phyloP scores from a whole-genome alignment of 2,797 vertebrate genomes.

The Arremon brunneinucha region DNA sequence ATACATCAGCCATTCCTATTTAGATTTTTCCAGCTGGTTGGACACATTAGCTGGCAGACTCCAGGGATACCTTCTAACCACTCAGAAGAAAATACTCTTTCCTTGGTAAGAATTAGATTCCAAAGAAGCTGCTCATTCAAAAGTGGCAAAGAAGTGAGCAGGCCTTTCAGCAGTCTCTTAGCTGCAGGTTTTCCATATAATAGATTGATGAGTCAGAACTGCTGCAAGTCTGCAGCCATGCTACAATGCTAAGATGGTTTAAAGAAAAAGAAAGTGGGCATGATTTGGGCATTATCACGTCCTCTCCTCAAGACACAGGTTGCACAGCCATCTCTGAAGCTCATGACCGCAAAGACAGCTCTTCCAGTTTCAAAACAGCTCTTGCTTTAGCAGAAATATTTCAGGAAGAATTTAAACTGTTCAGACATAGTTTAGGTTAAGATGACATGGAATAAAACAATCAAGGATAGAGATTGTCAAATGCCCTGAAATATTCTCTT shows the following conservation, averaged over 20 bases:
- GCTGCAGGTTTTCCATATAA: neutral
- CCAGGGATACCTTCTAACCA: neutral
- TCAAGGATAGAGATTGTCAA: neutral
- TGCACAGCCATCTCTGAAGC: neutral
- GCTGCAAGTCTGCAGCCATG: neutral
- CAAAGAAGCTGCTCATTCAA: neutral
- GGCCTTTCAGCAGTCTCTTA: neutral
- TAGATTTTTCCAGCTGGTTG: neutral
- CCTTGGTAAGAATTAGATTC: neutral
- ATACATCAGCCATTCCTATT: neutral
- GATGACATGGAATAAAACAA: neutral
- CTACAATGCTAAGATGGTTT: neutral
- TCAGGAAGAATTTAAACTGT: neutral
- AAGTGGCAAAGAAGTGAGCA: neutral
- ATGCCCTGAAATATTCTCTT: neutral
- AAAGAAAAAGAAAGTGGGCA: neutral
- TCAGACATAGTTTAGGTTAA: neutral
- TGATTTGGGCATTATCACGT: neutral
- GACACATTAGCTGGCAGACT: neutral
- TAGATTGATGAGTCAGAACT: neutral
- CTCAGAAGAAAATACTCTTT: neutral
- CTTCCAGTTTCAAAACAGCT: neutral
- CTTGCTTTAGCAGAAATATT: neutral
- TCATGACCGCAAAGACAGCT: neutral
- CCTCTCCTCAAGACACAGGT: neutral